Conservation (phyloP, 2,888 invertebrate species). For the Drosophila eohydei region DNA sequence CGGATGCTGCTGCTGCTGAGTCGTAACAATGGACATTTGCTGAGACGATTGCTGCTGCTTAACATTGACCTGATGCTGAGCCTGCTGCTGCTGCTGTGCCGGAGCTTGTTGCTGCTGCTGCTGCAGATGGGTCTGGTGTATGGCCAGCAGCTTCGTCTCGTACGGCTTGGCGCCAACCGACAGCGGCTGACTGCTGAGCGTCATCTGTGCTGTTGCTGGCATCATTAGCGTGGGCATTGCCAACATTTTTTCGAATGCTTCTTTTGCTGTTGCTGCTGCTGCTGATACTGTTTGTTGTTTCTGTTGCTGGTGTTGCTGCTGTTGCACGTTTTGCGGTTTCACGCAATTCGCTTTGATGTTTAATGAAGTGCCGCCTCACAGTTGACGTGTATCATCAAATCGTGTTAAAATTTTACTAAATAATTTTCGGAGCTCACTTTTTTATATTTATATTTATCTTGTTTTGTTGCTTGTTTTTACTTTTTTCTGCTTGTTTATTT, state of each 20-base stretch:
- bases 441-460: conserved; percentile 22
- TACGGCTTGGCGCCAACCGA: conserved; percentile 85
- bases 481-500: conserved; percentile 17
- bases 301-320: conserved; percentile 45
- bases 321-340: conserved; percentile 73
- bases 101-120: conserved; percentile 80
- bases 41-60: conserved; percentile 82
- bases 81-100: conserved; percentile 67
- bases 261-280: conserved; percentile 47
- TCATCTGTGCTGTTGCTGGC: conserved; percentile 85
- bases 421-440: conserved; percentile 44
- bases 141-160: conserved; percentile 85
- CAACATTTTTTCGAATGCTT: conserved; percentile 82
- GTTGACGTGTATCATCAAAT: conserved; percentile 70
- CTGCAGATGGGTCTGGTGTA: conserved; percentile 85
- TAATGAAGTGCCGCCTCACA: conserved; percentile 77
- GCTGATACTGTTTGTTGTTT: conserved; percentile 48
- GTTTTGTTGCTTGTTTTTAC: conserved; percentile 12
- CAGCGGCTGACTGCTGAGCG: conserved; percentile 85
- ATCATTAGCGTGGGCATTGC: conserved; percentile 86
- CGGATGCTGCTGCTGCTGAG: conserved; percentile 80
- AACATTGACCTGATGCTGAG: conserved; percentile 49
- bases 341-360: conserved; percentile 78
- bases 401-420: conserved; percentile 71
- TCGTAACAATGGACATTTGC: conserved; percentile 78